Base-by-base conservation (phyloP, 2,888 invertebrate genomes). In the Melanargia galathea region DNA sequence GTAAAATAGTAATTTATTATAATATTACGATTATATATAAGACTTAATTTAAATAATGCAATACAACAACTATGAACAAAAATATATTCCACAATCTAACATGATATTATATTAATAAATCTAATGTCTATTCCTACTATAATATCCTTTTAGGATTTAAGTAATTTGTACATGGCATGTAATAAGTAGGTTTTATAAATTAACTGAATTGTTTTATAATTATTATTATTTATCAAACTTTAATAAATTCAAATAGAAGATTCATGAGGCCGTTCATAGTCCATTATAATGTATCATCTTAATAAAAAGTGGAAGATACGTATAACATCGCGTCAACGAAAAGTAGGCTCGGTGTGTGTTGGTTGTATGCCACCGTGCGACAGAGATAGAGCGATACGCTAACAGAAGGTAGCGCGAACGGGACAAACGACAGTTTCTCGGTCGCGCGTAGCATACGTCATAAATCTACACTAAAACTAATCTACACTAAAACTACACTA, bases 131-230 rank as follows among this genome's bases (percentile, higher is more conserved):
- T 55, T 24, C 24, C 40, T 24, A 48, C n/a, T 48, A 33, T 49
- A 62, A 58, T 22, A 66, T 75, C 79, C 76, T 65, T 63, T 62
- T 43, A 64, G 59, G 51, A 46, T 60, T 63, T 63, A 57, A 62
- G 55, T 58, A 63, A 61, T 64, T 69, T 68, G 65, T 71, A 71
- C 66, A 68, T 68, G 54, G 54, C 58, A 70, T n/a, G n/a, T n/a
- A n/a, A n/a, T n/a, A n/a, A n/a, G 65, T 64, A 60, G 64, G 60
- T 60, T 46, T n/a, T n/a, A n/a, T n/a, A n/a, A 26, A 64, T 62
- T 51, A 60, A 49, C 54, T 65, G 48, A 57, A 48, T 33, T 55
- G 24, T 55, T 49, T 26, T n/a, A 43, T 62, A 35, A 35, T 24
- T 48, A 48, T 52, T n/a, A 22, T 55, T 20, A 24, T 40, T 38